These are phyloP conservation scores for Xanthia togata DNA, from an alignment of 2,888 invertebrate species.

Conservation along the genomic window DNA sequence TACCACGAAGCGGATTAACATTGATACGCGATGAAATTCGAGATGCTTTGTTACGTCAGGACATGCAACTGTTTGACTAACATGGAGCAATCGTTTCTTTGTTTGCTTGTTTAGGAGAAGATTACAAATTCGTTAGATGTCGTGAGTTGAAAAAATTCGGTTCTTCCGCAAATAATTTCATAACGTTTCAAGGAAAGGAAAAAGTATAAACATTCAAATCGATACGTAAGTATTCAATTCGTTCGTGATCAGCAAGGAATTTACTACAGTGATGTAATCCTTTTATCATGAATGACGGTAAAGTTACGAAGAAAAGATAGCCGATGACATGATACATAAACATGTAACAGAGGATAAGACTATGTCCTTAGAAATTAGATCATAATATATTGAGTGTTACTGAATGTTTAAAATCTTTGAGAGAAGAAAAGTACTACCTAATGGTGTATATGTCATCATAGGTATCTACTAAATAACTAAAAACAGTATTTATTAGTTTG, in stretches of 20 bases:
- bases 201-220: conserved; percentile 53
- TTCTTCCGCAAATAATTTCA: conserved; percentile 50
- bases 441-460: background rate
- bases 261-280: conserved; percentile 37
- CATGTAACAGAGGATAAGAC: conserved; percentile 70
- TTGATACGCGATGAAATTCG: conserved; percentile 68
- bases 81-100: conserved; percentile 40
- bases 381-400: conserved; percentile 5
- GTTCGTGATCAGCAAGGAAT: conserved; percentile 8
- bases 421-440: background rate
- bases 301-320: conserved; percentile 20
- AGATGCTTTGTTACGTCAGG: conserved; percentile 57
- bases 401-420: conserved; percentile 3
- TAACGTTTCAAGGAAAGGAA: conserved; percentile 46
- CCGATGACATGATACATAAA: conserved; percentile 66
- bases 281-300: conserved; percentile 45
- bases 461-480: background rate
- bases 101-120: conserved; percentile 40
- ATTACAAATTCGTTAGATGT: conserved; percentile 43
- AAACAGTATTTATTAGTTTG: too few relatives aligned
- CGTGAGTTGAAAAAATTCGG: conserved; percentile 55
- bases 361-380: conserved; percentile 69
- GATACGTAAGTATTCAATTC: conserved; percentile 25
- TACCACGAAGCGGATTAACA: conserved; percentile 61
- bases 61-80: conserved; percentile 48